Conservation (phyloP, 2,797 vertebrate genomes). For the Pteropus rufus region DNA sequence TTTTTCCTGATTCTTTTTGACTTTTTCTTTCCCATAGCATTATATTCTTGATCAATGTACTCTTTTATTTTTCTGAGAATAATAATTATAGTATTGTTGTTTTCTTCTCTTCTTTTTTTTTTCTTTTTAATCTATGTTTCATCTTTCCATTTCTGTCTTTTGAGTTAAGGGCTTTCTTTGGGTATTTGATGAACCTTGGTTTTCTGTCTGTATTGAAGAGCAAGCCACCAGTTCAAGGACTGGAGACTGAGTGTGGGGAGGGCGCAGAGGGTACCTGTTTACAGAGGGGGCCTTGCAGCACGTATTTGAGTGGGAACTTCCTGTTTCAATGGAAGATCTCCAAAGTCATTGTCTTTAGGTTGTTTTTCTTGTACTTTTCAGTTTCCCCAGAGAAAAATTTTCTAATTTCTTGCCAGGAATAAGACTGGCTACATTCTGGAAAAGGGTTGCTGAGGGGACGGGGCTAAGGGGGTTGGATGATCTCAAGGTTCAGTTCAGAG, state of each 20-base stretch:
- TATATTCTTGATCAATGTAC: neutral
- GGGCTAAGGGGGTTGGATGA: too few relatives aligned
- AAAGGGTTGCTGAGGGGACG: neutral
- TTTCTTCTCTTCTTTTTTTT: neutral
- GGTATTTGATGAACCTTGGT: neutral
- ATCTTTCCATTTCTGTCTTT: neutral
- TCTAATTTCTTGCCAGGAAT: neutral
- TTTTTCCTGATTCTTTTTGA: neutral
- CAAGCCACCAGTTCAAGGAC: neutral
- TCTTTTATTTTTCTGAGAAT: conserved; percentile 12
- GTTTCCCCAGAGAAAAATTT: neutral
- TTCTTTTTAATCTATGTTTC: neutral
- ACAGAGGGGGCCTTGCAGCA: neutral
- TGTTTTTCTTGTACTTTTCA: neutral
- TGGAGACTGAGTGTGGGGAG: neutral
- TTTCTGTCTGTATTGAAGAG: neutral
- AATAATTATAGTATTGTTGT: neutral
- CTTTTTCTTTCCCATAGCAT: neutral
- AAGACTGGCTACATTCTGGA: neutral
- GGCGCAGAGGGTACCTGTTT: neutral
- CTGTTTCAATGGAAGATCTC: neutral
- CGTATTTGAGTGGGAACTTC: neutral
- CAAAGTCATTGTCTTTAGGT: neutral
- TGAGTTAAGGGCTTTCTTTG: neutral
- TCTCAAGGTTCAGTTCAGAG: neutral